phyloP scores from a whole-genome alignment of 2,888 invertebrate genomes.

The Neuroscelio doddi region DNA sequence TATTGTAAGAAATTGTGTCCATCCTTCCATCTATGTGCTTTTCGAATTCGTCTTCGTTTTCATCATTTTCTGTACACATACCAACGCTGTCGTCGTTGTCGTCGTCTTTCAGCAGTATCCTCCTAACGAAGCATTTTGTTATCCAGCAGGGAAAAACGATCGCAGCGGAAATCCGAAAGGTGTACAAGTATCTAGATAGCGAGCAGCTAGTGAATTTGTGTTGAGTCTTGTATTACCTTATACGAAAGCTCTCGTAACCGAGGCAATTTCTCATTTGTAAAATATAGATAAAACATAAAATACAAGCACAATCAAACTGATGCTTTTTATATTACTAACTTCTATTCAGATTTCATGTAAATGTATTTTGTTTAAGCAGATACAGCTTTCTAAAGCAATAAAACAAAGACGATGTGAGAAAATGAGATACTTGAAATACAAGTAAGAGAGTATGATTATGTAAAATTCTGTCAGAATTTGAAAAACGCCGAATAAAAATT shows the following conservation, averaged over 20 bases:
- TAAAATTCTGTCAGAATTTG: too few species aligned
- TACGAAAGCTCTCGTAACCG: slow-evolving; percentile 9
- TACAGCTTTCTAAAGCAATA: slow-evolving; percentile 10
- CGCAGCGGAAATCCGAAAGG: slow-evolving; percentile 16
- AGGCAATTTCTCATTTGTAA: slow-evolving; percentile 16
- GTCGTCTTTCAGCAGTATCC: slow-evolving; percentile 7
- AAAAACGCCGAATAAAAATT: too few species aligned
- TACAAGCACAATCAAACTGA: slow-evolving; percentile 1
- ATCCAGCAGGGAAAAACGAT: slow-evolving; percentile 10
- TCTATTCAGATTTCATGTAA: slow-evolving; percentile 20
- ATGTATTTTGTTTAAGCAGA: slow-evolving; percentile 22
- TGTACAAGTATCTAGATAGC: slow-evolving; percentile 13
- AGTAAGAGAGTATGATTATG: too few species aligned
- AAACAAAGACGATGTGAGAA: not conserved
- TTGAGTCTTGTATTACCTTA: slow-evolving; percentile 12
- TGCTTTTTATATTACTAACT: slow-evolving; percentile 15
- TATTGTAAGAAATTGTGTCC: slow-evolving; percentile 22
- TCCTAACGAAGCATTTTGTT: slow-evolving; percentile 47
- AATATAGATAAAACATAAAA: slow-evolving; percentile 4
- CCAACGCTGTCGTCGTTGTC: not conserved
- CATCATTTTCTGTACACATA: slow-evolving; percentile 8
- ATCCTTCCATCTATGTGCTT: slow-evolving; percentile 3
- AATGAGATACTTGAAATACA: not conserved
- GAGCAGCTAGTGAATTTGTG: slow-evolving; percentile 3
- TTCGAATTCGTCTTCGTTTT: slow-evolving; percentile 7